Evolutionary conservation across 2,797 vertebrate genomes (phyloP).

Genomic region (Spinibarbus caldwelli): DNA sequence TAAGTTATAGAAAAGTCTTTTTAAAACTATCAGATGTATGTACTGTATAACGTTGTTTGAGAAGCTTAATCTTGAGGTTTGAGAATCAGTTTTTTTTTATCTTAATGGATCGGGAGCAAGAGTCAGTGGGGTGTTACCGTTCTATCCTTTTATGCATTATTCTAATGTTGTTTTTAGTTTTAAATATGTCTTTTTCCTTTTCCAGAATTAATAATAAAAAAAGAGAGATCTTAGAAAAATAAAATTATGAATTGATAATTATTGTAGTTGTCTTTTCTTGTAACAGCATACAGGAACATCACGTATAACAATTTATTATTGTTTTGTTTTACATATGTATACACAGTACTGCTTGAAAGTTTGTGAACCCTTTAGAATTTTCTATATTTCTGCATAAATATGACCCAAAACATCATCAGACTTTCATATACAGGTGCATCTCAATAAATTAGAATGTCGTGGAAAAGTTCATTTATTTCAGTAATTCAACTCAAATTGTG

Average conservation of each 20-base stretch:
- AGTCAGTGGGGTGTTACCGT: conserved; percentile 42
- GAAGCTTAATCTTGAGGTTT: conserved; percentile 39
- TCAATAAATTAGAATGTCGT: too few species aligned
- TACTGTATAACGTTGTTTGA: conserved; percentile 52
- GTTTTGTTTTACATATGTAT: too few species aligned
- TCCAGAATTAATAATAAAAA: conserved; percentile 55
- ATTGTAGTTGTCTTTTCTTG: conserved; percentile 10
- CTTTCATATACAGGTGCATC: too few species aligned
- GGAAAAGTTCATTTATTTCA: too few species aligned
- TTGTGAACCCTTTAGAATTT: too few species aligned
- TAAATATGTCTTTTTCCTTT: conserved; percentile 49
- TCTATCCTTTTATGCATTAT: conserved; percentile 48
- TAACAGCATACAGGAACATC: neutral
- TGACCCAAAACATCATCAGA: too few species aligned
- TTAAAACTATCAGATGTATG: conserved; percentile 52
- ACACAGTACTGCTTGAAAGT: too few species aligned
- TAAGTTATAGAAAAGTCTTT: conserved; percentile 54
- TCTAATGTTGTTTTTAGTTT: conserved; percentile 55
- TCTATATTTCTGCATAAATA: too few species aligned
- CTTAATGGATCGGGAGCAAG: conserved; percentile 37
- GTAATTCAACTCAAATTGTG: too few species aligned
- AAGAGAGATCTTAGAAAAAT: conserved; percentile 56
- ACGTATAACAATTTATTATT: neutral
- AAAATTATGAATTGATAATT: conserved; percentile 52
- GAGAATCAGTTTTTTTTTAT: conserved; percentile 34